A percentile compares a stretch with the other conserved stretches of the same genome.
Conservation (phyloP, 2,888 invertebrate genomes). For the Fissipunctia ypsillon region DNA sequence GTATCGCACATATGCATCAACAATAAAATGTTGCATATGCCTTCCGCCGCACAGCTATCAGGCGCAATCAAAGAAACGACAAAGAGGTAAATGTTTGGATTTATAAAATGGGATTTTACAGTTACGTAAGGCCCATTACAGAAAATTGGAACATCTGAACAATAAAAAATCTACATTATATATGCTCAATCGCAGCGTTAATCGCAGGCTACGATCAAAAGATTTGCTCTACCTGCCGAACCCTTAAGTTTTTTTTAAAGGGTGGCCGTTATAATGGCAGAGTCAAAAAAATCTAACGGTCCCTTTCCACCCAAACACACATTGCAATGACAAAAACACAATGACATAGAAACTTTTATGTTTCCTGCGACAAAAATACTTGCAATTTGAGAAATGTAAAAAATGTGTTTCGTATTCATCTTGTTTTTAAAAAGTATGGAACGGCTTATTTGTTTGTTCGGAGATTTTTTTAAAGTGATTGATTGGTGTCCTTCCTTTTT, state of each 20-base stretch:
- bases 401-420: conserved; percentile 58
- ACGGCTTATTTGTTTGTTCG: conserved; percentile 53
- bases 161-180: conserved; percentile 78
- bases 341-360: conserved; percentile 85
- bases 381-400: conserved; percentile 72
- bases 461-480: conserved; percentile 51
- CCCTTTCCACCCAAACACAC: conserved; percentile 85
- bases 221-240: conserved; percentile 87
- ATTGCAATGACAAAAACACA: conserved; percentile 87
- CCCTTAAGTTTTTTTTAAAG: conserved; percentile 84
- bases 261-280: conserved; percentile 84
- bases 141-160: conserved; percentile 78
- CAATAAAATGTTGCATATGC: conserved; percentile 60
- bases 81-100: conserved; percentile 61
- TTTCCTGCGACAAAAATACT: conserved; percentile 83
- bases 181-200: conserved; percentile 80
- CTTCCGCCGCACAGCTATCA: conserved; percentile 59
- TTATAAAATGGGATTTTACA: conserved; percentile 73
- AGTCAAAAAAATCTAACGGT: conserved; percentile 87
- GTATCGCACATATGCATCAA: conserved; percentile 44
- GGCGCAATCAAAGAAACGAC: conserved; percentile 60
- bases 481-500: conserved; percentile 41
- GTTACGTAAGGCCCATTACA: conserved; percentile 77
- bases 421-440: conserved; percentile 54
- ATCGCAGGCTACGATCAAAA: conserved; percentile 84